Conservation (phyloP, 2,113 vertebrate genomes). For the Aegotheles bennettii region DNA sequence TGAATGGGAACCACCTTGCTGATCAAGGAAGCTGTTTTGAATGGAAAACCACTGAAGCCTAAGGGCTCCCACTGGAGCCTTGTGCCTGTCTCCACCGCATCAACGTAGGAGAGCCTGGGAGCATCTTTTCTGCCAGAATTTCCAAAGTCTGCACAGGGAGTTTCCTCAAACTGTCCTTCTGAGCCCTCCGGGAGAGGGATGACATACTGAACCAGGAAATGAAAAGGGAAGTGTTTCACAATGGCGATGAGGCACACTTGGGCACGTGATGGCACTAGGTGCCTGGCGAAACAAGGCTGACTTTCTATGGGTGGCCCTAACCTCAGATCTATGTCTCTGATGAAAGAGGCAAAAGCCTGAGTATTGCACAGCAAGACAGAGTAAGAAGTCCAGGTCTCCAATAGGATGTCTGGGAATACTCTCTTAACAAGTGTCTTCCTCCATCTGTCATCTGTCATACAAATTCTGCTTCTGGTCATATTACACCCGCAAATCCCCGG, state of each 20-base stretch:
- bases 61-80: not conserved
- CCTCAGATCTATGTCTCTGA: not conserved
- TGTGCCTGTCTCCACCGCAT: not conserved
- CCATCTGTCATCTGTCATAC: not conserved
- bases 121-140: not conserved
- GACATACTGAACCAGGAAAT: not conserved
- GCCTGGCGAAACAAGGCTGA: not conserved
- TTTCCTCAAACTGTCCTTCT: not conserved
- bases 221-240: not conserved
- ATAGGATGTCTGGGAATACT: not conserved
- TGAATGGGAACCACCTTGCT: not conserved
- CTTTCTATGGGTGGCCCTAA: not conserved
- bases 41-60: not conserved
- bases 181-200: not conserved
- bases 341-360: not conserved
- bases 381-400: not conserved
- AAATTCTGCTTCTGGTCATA: conserved; percentile 30
- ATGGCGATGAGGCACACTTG: fast-evolving
- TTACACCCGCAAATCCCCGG: not conserved
- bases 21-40: not conserved
- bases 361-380: not conserved
- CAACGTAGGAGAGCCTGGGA: not conserved
- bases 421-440: not conserved
- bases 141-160: not conserved
- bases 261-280: not conserved